phyloP scores from a whole-genome alignment of 2,113 vertebrate species.

The Xyliphius kryptos region DNA sequence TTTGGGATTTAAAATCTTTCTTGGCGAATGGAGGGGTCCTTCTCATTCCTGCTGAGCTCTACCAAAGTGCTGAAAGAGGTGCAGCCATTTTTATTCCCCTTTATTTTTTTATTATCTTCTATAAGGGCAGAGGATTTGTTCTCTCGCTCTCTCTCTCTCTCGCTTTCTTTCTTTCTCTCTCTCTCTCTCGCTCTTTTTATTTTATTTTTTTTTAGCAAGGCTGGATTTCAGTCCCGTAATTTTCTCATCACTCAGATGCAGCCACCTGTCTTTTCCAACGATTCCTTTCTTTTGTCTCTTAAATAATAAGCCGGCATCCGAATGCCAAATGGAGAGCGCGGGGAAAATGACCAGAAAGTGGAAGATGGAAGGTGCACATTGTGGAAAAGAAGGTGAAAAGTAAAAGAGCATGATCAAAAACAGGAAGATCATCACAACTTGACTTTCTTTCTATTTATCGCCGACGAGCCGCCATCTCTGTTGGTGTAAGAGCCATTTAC shows the following conservation, averaged over 20 bases:
- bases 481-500: constrained; percentile 64
- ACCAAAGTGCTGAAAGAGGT: constrained; percentile 44
- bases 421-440: neutral
- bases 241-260: constrained; percentile 65
- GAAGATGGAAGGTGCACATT: constrained; percentile 33
- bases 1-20: constrained; percentile 52
- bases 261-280: constrained; percentile 62
- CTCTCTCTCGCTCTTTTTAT: constrained; percentile 8
- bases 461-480: constrained; percentile 57
- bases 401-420: constrained; percentile 15
- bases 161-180: constrained; percentile 42
- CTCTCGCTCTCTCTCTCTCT: constrained; percentile 1
- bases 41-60: constrained; percentile 53
- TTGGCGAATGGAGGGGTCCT: constrained; percentile 37
- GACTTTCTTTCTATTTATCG: constrained; percentile 10
- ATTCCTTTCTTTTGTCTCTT: constrained; percentile 65
- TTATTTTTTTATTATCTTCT: constrained; percentile 50
- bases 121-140: constrained; percentile 31
- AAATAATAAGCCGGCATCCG: constrained; percentile 60
- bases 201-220: constrained; percentile 34
- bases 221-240: constrained; percentile 61
- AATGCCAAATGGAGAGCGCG: constrained; percentile 45
- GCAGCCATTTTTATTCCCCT: constrained; percentile 53
- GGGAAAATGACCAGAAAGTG: constrained; percentile 49
- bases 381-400: constrained; percentile 27